Evolutionary conservation across 2,797 vertebrate species (phyloP), one percentile per base, ranked within the genome.

Genomic region (Lacerta viridis): DNA sequence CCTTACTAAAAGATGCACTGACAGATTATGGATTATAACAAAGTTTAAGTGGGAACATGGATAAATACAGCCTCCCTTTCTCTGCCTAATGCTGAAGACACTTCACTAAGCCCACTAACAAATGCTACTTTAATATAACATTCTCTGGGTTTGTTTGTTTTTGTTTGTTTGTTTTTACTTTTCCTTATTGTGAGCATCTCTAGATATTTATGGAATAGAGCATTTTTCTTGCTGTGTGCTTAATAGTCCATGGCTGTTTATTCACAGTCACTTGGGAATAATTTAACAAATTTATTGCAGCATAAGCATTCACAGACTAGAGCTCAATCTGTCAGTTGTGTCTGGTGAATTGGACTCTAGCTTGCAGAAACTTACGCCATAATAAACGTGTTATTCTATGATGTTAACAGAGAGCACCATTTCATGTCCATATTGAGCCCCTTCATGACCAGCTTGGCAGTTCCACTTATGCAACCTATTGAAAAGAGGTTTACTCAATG

Each of bases 41-140:
- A 36, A 92, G 36, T 83, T 76, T 93, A 94, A 92, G 93, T 92
- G 87, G 0, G 66, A 27, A 88, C 84, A 36, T 41, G 68, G 89
- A 72, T 85, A 46, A 61, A 17, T 36, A 0, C 29, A 79, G 80
- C 74, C 78, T 33, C 8, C 79, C 17, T 4, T 86, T 55, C 27
- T 11, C 0, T 55, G 89, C 82, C 27, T 11, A 17, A 5, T 0
- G n/a, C 90, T 83, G 20, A 86, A 90, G 86, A 33, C 68, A 29
- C 76, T 36, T 72, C 36, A 84, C 33, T n/a, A 9, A 55, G 4
- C 20, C 20, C 20, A 13, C 4, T 33, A 29, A 17, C 41, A 83
- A 83, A 83, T 71, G 39, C 27, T 81, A 27, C 33, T 8, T 64
- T 61, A 39, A 78, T 78, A 55, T 55, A 55, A 55, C 50, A 55